Percentiles rank a stretch among this genome's conserved stretches.
phyloP scores from a whole-genome alignment of 2,888 invertebrate species.

The Nemotelus pantherinus region DNA sequence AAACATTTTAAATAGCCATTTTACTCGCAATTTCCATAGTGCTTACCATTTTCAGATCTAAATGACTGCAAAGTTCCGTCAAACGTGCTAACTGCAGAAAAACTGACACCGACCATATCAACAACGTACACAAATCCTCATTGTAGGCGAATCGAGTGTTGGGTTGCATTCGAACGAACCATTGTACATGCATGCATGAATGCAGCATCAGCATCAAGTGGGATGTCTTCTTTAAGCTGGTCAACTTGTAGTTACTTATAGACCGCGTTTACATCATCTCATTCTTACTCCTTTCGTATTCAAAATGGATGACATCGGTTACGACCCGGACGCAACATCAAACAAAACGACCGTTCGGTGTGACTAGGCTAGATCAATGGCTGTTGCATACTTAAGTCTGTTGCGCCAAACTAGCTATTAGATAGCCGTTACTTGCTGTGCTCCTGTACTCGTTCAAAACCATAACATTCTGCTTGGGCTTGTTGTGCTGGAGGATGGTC shows the following conservation, averaged over 20 bases:
- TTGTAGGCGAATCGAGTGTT: too few relatives aligned
- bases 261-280: neutral
- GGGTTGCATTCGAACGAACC: neutral
- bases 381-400: neutral
- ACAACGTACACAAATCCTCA: conserved; percentile 29
- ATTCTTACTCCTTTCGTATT: conserved; percentile 15
- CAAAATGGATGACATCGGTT: conserved; percentile 40
- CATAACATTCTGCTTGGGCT: neutral
- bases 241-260: neutral
- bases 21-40: neutral
- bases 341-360: conserved; percentile 15
- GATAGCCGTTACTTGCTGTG: conserved; percentile 31
- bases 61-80: conserved; percentile 4
- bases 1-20: neutral
- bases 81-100: conserved; percentile 41
- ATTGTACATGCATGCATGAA: neutral
- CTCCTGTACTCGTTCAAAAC: conserved; percentile 6
- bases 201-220: neutral
- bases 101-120: conserved; percentile 50
- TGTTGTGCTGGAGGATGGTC: too few relatives aligned
- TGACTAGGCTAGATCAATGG: neutral
- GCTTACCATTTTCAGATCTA: conserved; percentile 8
- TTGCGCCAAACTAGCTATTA: too few relatives aligned
- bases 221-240: conserved; percentile 39
- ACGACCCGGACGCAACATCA: conserved; percentile 21